These are phyloP conservation scores for Limnephilus rhombicus DNA, from an alignment of 2,888 invertebrate species.

Conservation along the genomic window DNA sequence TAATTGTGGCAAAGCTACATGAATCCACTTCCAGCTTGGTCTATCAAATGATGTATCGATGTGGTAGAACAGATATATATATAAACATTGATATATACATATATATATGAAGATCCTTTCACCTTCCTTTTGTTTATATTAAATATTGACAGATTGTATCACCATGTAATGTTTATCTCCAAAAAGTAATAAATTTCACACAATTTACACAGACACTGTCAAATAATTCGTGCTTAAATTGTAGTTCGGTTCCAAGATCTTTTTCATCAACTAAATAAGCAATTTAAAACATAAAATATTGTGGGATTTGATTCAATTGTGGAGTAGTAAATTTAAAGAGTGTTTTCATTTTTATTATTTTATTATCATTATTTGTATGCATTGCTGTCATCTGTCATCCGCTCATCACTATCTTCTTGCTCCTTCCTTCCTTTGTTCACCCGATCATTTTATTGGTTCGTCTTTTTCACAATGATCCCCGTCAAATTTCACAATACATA, in stretches of 20 bases:
- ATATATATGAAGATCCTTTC: neutral
- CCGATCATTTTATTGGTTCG: constrained; percentile 50
- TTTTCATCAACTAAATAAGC: neutral
- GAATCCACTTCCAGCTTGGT: too few species aligned
- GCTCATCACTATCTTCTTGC: constrained; percentile 35
- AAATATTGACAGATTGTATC: neutral
- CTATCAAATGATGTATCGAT: too few species aligned
- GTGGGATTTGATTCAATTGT: neutral
- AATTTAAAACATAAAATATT: neutral
- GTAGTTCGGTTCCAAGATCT: neutral
- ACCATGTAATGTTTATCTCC: neutral
- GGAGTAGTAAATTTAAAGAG: neutral
- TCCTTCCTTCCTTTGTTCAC: constrained; percentile 41
- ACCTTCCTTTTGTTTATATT: neutral
- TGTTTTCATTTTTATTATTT: constrained; percentile 59
- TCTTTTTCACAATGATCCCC: constrained; percentile 52
- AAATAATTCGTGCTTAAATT: neutral
- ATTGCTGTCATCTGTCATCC: constrained; percentile 59
- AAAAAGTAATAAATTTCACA: neutral
- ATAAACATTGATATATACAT: too few species aligned
- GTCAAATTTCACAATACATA: constrained; percentile 62
- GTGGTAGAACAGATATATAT: neutral
- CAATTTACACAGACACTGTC: neutral
- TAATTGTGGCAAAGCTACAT: too few species aligned
- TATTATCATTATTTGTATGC: constrained; percentile 66